Base-by-base conservation (phyloP, 2,888 invertebrate genomes). In the Epirrita christyi region DNA sequence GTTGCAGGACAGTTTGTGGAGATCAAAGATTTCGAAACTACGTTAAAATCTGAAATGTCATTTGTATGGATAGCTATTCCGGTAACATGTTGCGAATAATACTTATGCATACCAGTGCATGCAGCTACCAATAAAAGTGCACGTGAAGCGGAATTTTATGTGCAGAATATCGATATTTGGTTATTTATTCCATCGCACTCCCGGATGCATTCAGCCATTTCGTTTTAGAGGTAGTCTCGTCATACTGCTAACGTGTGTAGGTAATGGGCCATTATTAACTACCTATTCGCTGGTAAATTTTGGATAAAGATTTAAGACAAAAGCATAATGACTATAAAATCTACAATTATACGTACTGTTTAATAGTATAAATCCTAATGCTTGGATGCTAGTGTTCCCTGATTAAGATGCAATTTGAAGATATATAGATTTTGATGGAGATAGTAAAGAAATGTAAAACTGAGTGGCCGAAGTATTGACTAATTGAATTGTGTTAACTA, bases 11-110 rank as follows among this genome's bases (percentile, higher is more conserved):
- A 67, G 73, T 58, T 57, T 58, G 64, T 70, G 59, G 68, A 78
- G 74, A 78, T 78, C 69, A 75, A 75, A 71, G 73, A 71, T 66
- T 61, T 48, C 52, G 57, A 47, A 58, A 49, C 67, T 65, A 64
- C 59, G 55, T 60, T 71, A 62, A 67, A 68, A 69, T 76, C 71
- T 73, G 58, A 71, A 68, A 66, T 70, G 71, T 72, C 69, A 65
- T 53, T 52, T 38, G 55, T 47, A 48, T 44, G 42, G 40, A 53
- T 62, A 42, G 50, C 50, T 60, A 55, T 62, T 55, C 59, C 45
- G 21, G 53, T 50, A 51, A 52, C 55, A 53, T 52, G 34, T 50
- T 55, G 15, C 51, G 56, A 56, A 61, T 64, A 48, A 41, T 48
- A 32, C 42, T 38, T 6, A 9, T 28, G 48, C 57, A 52, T 52